A percentile compares a stretch with the other conserved stretches of the same genome.
Evolutionary conservation across 2,797 vertebrate genomes (phyloP).

Genomic region (Gallinago solitaria): DNA sequence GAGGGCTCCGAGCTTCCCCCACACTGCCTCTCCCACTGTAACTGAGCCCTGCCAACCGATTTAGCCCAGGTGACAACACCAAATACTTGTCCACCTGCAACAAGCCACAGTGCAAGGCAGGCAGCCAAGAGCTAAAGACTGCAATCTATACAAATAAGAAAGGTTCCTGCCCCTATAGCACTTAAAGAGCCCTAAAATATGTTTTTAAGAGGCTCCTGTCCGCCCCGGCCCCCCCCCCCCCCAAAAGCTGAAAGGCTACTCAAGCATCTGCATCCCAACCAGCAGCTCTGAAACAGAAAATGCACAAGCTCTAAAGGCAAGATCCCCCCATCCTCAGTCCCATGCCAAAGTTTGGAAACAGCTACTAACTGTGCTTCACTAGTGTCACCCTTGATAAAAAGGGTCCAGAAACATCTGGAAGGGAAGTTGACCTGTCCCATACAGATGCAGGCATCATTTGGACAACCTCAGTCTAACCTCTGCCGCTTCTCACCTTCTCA

Average conservation of each 20-base stretch:
- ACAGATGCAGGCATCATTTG: background rate
- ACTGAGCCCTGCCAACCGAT: background rate
- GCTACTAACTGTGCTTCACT: background rate
- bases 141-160: background rate
- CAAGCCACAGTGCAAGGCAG: background rate
- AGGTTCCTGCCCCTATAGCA: background rate
- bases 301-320: fast-evolving
- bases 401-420: background rate
- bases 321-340: fast-evolving
- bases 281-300: background rate
- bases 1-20: background rate
- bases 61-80: background rate
- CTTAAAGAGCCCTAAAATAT: background rate
- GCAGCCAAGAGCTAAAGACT: background rate
- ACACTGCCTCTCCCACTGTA: background rate
- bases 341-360: background rate
- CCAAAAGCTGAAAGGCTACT: background rate
- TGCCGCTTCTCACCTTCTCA: background rate
- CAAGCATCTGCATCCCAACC: background rate
- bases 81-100: background rate
- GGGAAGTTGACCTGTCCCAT: background rate
- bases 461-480: background rate
- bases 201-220: background rate
- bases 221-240: no score
- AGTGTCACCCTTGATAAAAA: background rate